Percentiles rank a stretch among this genome's conserved stretches.
These are phyloP conservation scores for Sminthurides aquaticus DNA, from an alignment of 2,888 invertebrate genomes.

Conservation along the genomic window DNA sequence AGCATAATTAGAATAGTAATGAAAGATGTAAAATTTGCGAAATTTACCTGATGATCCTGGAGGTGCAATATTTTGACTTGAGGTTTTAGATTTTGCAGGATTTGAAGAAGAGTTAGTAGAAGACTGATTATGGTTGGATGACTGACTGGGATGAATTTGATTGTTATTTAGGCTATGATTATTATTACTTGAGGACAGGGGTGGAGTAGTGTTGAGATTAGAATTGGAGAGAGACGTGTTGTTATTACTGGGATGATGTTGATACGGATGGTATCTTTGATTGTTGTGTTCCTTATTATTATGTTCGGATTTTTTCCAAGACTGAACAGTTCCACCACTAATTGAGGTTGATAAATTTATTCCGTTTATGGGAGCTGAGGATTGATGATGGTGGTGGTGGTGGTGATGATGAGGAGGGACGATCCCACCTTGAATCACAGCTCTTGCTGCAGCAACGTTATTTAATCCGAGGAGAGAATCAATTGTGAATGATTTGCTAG, in stretches of 20 bases:
- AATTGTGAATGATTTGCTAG: conserved; percentile 73
- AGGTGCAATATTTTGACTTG: background rate
- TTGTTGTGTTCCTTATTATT: background rate
- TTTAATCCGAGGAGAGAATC: conserved; percentile 74
- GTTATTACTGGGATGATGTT: background rate
- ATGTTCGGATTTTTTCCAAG: conserved; percentile 1
- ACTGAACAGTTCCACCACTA: background rate
- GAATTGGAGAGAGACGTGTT: background rate
- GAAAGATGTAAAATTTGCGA: too few species aligned
- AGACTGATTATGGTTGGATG: background rate
- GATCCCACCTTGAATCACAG: conserved; percentile 17
- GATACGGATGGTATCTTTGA: background rate
- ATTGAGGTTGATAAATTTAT: conserved; percentile 18
- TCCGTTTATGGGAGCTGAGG: conserved; percentile 11
- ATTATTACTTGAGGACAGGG: background rate
- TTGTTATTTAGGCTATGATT: background rate
- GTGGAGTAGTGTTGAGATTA: background rate
- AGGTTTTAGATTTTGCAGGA: background rate
- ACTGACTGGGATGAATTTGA: background rate
- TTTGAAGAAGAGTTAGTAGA: background rate
- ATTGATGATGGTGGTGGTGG: conserved; percentile 10
- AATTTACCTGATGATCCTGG: background rate
- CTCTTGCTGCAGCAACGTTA: conserved; percentile 11
- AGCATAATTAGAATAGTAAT: too few species aligned
- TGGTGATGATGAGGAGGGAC: conserved; percentile 13